Evolutionary conservation across 1,140 invertebrate species (phyloP), one percentile per base, ranked within the genome.

Genomic region (Ganaspis sp.): DNA sequence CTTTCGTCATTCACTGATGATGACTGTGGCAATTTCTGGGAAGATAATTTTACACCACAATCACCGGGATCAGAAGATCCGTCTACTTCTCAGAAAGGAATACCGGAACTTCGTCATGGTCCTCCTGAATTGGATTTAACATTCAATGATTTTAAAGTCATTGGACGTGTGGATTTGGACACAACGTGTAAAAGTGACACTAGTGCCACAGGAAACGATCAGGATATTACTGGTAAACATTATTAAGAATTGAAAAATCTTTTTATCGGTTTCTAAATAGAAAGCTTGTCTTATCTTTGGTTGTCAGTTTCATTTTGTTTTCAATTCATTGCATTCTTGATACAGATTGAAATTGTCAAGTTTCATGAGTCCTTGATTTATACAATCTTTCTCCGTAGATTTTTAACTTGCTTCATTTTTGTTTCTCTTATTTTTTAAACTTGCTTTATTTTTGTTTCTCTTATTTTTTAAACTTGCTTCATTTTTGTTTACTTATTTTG

Each of bases 121-220:
- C 83, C 86, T 23, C 75, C 85, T 1, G 88, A 90, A 34, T 74
- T 90, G 0, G 74, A 81, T 40, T 49, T 88, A 8, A 88, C 86
- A 0, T 77, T 80, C 9, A 86, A 76, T 73, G 87, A 90, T 72
- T 79, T 88, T 26, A 88, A 83, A 17, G 87, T 89, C 49, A 88
- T 88, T 79, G 88, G 86, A 6, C 81, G 86, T 40, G 80, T 89
- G 21, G 83, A 89, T 76, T 54, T 79, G 37, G 86, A 88, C 21
- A 79, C 71, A 64, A 26, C 26, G 4, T 64, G n/a, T 17, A 77
- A 80, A 64, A 58, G 54, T 19, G 75, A 82, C n/a, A 79, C 77
- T 12, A 72, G 72, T 69, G 77, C 12, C 11, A 29, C 5, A 4
- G 58, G 26, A 29, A 64, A 64, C 26, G 58, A 64, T 29, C 23